These are phyloP conservation scores for Megalonaias nervosa DNA, from an alignment of 1,140 invertebrate species.

Conservation along the genomic window DNA sequence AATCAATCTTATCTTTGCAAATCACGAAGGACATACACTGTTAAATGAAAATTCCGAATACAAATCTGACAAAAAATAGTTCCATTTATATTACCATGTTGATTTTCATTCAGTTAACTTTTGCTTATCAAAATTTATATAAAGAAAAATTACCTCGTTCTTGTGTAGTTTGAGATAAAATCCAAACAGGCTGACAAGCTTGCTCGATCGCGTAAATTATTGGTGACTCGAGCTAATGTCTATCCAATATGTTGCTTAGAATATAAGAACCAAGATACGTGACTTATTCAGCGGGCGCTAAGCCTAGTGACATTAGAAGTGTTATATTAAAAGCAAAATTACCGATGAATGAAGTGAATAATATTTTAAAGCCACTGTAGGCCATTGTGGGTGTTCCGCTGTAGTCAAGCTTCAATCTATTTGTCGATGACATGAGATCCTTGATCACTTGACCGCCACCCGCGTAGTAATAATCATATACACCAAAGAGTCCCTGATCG, in stretches of 20 bases:
- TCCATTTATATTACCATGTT: no score
- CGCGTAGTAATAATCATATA: slow-evolving; percentile 25
- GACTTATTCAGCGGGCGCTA: neutral
- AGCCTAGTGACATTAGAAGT: neutral
- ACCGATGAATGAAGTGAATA: slow-evolving; percentile 32
- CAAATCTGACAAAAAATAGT: no score
- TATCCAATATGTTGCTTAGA: neutral
- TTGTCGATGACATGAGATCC: slow-evolving; percentile 23
- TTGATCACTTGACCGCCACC: neutral
- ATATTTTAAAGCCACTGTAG: slow-evolving; percentile 30
- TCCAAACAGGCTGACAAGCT: neutral
- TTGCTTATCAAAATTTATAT: no score
- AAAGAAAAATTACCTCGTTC: no score
- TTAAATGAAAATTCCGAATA: no score
- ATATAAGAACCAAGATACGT: neutral
- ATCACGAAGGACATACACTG: no score
- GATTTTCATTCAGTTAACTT: no score
- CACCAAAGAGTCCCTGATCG: slow-evolving; percentile 24
- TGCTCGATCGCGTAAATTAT: neutral
- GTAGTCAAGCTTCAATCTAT: slow-evolving; percentile 27
- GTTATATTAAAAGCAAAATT: neutral
- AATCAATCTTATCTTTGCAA: no score
- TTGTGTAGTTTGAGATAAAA: neutral
- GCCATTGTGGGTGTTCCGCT: slow-evolving; percentile 26
- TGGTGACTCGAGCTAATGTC: neutral